phyloP scores from a whole-genome alignment of 1,140 invertebrate species.

The Drosophila nasuta region DNA sequence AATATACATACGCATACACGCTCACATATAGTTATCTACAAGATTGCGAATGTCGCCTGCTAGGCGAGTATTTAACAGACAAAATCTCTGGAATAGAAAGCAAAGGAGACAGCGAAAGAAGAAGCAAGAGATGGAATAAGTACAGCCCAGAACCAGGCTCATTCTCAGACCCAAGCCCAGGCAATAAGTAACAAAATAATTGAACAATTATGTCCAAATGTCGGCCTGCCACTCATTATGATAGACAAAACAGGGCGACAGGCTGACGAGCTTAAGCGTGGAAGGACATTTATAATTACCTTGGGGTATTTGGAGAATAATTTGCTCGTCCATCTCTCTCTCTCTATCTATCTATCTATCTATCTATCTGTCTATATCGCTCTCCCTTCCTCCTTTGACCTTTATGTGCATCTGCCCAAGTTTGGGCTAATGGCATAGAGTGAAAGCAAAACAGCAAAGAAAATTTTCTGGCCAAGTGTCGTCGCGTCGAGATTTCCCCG shows the following conservation, averaged over 20 bases:
- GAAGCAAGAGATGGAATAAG: constrained; percentile 5
- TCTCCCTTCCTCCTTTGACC: background rate
- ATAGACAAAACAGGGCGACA: constrained; percentile 75
- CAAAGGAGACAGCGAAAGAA: constrained; percentile 21
- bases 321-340: constrained; percentile 65
- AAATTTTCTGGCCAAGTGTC: constrained; percentile 46
- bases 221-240: constrained; percentile 84
- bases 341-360: background rate
- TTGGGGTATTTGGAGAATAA: constrained; percentile 81
- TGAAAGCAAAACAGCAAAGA: constrained; percentile 29
- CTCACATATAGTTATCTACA: background rate
- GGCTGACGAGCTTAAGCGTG: constrained; percentile 52
- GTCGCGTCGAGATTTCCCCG: constrained; percentile 60
- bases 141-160: background rate
- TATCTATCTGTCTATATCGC: background rate
- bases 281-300: constrained; percentile 84
- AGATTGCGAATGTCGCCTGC: constrained; percentile 18
- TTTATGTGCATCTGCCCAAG: background rate
- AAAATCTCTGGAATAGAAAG: constrained; percentile 49
- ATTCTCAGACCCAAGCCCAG: constrained; percentile 5
- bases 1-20: background rate
- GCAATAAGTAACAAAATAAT: constrained; percentile 83
- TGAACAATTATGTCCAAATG: constrained; percentile 85
- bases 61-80: constrained; percentile 61
- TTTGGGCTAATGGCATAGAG: constrained; percentile 58